These are phyloP conservation scores for Mythimna albipuncta DNA, from an alignment of 2,888 invertebrate genomes.

Conservation along the genomic window DNA sequence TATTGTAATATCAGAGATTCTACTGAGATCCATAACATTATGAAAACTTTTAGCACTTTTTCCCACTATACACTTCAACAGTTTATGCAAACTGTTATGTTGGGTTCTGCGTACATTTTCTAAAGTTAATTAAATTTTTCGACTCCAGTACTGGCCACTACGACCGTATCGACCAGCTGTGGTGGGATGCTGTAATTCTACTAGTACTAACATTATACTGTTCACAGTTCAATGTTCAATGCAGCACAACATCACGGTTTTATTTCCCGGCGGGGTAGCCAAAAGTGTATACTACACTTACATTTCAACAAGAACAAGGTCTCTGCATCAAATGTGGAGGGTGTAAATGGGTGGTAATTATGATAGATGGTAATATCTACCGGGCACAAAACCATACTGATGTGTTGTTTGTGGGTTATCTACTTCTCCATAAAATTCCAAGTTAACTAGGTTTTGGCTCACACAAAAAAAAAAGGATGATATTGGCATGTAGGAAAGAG, in stretches of 20 bases:
- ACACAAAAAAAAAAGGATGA: no score
- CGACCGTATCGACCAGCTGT: constrained; percentile 15
- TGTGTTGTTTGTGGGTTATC: no score
- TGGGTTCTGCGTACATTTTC: constrained; percentile 15
- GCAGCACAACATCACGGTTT: not conserved
- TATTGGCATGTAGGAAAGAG: no score
- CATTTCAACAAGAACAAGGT: no score
- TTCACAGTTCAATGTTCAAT: not conserved
- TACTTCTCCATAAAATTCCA: no score
- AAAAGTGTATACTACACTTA: not conserved
- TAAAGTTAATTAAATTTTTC: constrained; percentile 51
- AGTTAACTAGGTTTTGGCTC: no score
- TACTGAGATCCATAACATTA: no score
- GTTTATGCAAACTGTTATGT: constrained; percentile 36
- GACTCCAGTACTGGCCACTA: not conserved
- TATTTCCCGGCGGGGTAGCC: not conserved
- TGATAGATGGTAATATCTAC: no score
- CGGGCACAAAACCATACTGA: no score
- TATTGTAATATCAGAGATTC: no score
- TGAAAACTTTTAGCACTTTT: constrained; percentile 1
- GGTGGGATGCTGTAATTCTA: constrained; percentile 3
- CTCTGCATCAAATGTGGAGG: no score
- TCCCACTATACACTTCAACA: constrained; percentile 12
- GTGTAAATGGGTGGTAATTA: no score
- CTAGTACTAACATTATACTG: not conserved